Evolutionary conservation across 92 coral and sea anemone species (phyloP).

Genomic region (Paramuricea clavata): DNA sequence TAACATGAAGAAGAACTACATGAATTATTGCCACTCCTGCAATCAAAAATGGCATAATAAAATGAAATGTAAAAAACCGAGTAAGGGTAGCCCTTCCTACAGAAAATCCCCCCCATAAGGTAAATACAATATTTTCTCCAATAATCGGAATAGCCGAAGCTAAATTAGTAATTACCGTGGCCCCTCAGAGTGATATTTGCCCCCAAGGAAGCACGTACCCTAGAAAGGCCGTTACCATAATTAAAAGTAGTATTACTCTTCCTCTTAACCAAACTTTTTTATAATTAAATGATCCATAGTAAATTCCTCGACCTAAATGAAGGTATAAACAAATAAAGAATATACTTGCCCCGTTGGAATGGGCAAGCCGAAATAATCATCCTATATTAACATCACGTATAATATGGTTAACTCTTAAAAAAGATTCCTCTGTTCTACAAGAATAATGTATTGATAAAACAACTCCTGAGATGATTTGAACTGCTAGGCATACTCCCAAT

Average conservation of each 20-base stretch:
- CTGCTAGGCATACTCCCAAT: slow-evolving; percentile 75
- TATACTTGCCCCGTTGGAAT: slow-evolving; percentile 80
- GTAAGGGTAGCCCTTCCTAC: no score
- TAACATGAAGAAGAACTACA: no score
- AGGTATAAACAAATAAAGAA: slow-evolving; percentile 77
- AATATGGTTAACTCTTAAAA: slow-evolving; percentile 73
- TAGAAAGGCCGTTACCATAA: slow-evolving; percentile 80
- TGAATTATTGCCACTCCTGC: no score
- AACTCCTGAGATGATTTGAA: slow-evolving; percentile 77
- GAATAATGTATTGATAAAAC: slow-evolving; percentile 86
- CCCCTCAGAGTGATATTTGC: slow-evolving; percentile 89
- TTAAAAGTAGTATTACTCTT: slow-evolving; percentile 69
- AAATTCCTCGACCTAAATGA: slow-evolving; percentile 80
- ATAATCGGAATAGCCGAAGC: slow-evolving; percentile 82
- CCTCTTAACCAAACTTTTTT: slow-evolving; percentile 77
- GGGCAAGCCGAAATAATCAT: slow-evolving; percentile 72
- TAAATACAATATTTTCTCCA: slow-evolving; percentile 80
- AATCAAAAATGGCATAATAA: no score
- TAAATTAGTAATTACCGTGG: slow-evolving; percentile 87
- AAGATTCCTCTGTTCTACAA: slow-evolving; percentile 73
- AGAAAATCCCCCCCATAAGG: no score
- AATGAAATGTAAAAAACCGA: no score
- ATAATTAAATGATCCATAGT: slow-evolving; percentile 80
- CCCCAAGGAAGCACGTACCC: slow-evolving; percentile 90
- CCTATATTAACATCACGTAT: slow-evolving; percentile 82